phyloP scores from a whole-genome alignment of 1,140 invertebrate genomes.

The Tetranychus cinnabarinus region DNA sequence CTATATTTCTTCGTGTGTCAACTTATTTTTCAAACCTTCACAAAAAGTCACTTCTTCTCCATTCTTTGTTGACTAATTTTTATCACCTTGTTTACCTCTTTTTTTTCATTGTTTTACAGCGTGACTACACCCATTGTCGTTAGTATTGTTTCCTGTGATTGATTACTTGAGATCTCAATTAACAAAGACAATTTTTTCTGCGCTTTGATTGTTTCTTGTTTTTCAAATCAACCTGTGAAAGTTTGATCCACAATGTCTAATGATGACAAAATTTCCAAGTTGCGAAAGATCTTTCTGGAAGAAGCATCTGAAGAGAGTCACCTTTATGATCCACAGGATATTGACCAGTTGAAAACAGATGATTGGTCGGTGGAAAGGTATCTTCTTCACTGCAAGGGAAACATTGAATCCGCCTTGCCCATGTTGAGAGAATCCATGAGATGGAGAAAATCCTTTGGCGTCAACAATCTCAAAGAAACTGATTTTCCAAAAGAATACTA shows the following conservation, averaged over 20 bases:
- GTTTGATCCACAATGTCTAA: neutral
- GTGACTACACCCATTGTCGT: too few species aligned
- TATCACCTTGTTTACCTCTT: too few species aligned
- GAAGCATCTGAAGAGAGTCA: neutral
- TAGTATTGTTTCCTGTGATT: too few species aligned
- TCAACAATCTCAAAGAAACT: slow-evolving; percentile 25
- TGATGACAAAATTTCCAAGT: neutral
- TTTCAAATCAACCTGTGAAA: too few species aligned
- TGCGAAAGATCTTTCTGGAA: neutral
- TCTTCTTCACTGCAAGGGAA: slow-evolving; percentile 33
- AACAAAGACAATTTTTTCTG: too few species aligned
- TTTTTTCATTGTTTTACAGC: too few species aligned
- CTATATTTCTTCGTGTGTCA: too few species aligned
- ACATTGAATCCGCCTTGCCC: slow-evolving; percentile 34
- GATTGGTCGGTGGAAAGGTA: neutral
- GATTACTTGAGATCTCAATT: too few species aligned
- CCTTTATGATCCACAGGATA: neutral
- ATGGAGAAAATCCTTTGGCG: slow-evolving; percentile 54
- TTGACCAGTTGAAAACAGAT: neutral
- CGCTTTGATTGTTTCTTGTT: too few species aligned
- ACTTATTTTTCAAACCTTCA: too few species aligned
- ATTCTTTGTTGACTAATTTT: too few species aligned
- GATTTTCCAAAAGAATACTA: slow-evolving; percentile 7
- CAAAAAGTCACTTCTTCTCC: too few species aligned
- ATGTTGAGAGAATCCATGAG: slow-evolving; percentile 56